These are phyloP conservation scores for Anarsia innoxiella DNA, from an alignment of 2,888 invertebrate species.

Conservation along the genomic window DNA sequence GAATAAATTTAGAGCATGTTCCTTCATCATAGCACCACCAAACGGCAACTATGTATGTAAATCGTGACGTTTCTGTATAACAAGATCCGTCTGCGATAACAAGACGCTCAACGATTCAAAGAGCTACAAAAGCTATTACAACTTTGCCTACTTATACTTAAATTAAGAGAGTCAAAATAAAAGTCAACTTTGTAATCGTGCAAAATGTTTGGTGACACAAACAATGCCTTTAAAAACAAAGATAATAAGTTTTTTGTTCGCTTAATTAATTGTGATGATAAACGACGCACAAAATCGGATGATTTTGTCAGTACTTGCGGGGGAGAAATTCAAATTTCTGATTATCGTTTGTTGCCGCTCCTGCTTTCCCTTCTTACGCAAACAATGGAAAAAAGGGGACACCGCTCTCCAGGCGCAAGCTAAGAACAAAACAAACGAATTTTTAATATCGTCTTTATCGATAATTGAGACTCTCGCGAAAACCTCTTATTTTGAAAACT, in stretches of 20 bases:
- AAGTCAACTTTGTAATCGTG: constrained; percentile 33
- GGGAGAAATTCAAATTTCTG: constrained; percentile 70
- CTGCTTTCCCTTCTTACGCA: constrained; percentile 62
- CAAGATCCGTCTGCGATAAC: constrained; percentile 42
- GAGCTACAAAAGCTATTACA: constrained; percentile 24
- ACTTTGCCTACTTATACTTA: constrained; percentile 20
- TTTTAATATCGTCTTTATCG: constrained; percentile 75
- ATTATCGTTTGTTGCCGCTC: constrained; percentile 63
- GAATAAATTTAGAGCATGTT: constrained; percentile 70
- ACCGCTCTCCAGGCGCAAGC: constrained; percentile 58
- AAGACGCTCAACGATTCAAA: constrained; percentile 22
- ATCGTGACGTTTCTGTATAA: constrained; percentile 46
- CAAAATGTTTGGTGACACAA: constrained; percentile 41
- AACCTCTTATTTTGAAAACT: constrained; percentile 74
- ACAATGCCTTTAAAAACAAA: constrained; percentile 38
- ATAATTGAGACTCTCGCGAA: constrained; percentile 73
- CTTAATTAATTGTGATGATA: constrained; percentile 65
- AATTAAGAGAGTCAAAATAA: constrained; percentile 25
- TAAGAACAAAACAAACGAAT: constrained; percentile 75
- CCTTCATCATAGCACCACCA: constrained; percentile 56
- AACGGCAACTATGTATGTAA: constrained; percentile 58
- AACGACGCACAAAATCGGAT: constrained; percentile 65
- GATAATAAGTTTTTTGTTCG: constrained; percentile 55
- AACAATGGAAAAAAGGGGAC: constrained; percentile 71
- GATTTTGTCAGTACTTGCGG: constrained; percentile 61